Percentiles rank a stretch among this genome's conserved stretches.
Evolutionary conservation across 2,888 invertebrate genomes (phyloP).

Genomic region (Ennomos quercinarius): DNA sequence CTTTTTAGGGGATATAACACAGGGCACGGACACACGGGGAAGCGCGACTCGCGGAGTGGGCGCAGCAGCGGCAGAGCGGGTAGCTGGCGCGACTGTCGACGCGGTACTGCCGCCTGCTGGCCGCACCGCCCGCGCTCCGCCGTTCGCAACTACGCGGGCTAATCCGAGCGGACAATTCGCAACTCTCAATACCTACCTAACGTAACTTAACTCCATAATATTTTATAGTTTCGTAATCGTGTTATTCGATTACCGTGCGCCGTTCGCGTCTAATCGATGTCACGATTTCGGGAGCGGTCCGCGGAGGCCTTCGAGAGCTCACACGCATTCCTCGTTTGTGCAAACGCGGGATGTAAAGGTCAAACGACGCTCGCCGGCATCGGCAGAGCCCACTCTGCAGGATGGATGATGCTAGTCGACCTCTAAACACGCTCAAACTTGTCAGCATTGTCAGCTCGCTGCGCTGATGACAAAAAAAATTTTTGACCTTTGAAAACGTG

Average conservation of each 20-base stretch:
- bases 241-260: slow-evolving; percentile 76
- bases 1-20: slow-evolving; percentile 66
- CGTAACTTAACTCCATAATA: slow-evolving; percentile 82
- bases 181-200: slow-evolving; percentile 70
- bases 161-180: slow-evolving; percentile 57
- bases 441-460: slow-evolving; percentile 34
- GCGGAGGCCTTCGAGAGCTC: slow-evolving; percentile 51
- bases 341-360: slow-evolving; percentile 50
- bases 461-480: slow-evolving; percentile 28
- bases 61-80: slow-evolving; percentile 48
- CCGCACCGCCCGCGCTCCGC: slow-evolving; percentile 39
- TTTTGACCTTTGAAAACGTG: slow-evolving; percentile 30
- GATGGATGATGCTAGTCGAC: slow-evolving; percentile 38
- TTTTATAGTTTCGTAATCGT: slow-evolving; percentile 83
- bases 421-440: slow-evolving; percentile 40
- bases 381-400: slow-evolving; percentile 25
- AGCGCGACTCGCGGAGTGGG: slow-evolving; percentile 49
- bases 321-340: slow-evolving; percentile 49
- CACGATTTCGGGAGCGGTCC: slow-evolving; percentile 78
- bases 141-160: slow-evolving; percentile 30
- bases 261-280: slow-evolving; percentile 75
- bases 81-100: slow-evolving; percentile 50
- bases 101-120: slow-evolving; percentile 57
- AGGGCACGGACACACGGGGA: slow-evolving; percentile 65
- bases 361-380: slow-evolving; percentile 38